Evolutionary conservation across 2,797 vertebrate genomes (phyloP), one percentile per base, ranked within the genome.

Genomic region (Toxotes lorentzi): DNA sequence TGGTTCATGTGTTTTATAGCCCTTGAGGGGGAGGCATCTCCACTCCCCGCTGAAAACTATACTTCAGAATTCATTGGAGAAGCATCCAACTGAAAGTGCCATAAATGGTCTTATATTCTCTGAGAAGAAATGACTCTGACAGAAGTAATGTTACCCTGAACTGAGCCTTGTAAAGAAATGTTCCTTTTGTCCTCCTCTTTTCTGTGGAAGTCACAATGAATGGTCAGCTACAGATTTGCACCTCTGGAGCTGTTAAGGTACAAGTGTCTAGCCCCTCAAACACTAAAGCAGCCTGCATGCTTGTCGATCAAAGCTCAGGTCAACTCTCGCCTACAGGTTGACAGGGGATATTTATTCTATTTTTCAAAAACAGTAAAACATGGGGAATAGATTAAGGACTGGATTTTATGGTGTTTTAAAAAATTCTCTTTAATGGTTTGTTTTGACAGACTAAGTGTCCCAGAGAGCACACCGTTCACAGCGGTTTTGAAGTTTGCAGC

Each of bases 401-500:
- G 19, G 0, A 35, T 32, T 70, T 62, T 4, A 21, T 69, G 10
- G 2, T 41, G 2, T 63, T 68, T 73, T 62, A 47, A 38, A 78
- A n/a, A 64, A 62, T 73, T 5, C 24, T 72, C 2, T 85, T 76
- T 48, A 5, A 43, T 77, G 17, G 1, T 12, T 60, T 58, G 54
- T 86, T 81, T 76, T 77, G 2, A 63, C 93, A 99, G 98, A 75
- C 93, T 99, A 77, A 98, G 97, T 61, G 98, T 99, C 65, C 98
- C 98, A 21, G 98, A 99, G 81, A 96, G 92, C 85, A 99, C 98
- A 0, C 98, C 98, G 0, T 99, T 99, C 91, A 99, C 97, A 58
- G 98, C 98, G 1, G 98, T 99, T 78, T 93, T 99, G 86, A 99
- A 99, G 93, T 99, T 99, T 94, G 98, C 98, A 62, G 98, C 98